Conservation (phyloP, 2,888 invertebrate species). For the Calameuta idolon region DNA sequence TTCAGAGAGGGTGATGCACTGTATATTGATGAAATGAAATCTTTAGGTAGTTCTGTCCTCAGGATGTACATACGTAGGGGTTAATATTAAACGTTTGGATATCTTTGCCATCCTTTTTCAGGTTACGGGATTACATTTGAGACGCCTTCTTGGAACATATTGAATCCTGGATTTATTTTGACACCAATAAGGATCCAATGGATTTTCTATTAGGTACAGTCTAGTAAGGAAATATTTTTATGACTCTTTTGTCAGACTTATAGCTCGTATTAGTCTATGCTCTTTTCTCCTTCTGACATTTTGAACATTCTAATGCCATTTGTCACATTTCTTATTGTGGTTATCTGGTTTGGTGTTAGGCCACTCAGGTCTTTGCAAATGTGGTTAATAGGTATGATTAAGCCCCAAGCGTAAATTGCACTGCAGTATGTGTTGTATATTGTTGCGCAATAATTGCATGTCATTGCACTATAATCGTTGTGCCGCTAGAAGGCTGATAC, state of each 20-base stretch:
- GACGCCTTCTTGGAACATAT: not conserved
- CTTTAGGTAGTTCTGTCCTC: not conserved
- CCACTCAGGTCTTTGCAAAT: not conserved
- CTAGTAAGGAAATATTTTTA: not conserved
- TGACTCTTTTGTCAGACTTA: not conserved
- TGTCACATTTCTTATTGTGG: not conserved
- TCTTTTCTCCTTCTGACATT: not conserved
- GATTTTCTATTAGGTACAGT: not conserved
- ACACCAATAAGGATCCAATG: not conserved
- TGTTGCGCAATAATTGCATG: not conserved
- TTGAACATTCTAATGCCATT: not conserved
- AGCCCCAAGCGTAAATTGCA: not conserved
- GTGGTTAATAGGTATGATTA: not conserved
- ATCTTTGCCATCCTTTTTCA: not conserved
- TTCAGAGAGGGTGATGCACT: not conserved
- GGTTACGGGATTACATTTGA: not conserved
- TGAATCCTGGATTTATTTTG: not conserved
- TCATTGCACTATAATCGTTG: not conserved
- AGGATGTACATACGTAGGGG: not conserved
- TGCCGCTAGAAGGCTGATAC: not conserved
- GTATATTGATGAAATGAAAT: not conserved
- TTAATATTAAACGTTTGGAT: not conserved
- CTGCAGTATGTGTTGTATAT: not conserved
- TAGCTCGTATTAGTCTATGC: not conserved
- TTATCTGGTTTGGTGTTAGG: not conserved